Percentiles rank a stretch among this genome's conserved stretches.
Conservation (phyloP, 2,113 vertebrate species). For the Madoqua kirkii region DNA sequence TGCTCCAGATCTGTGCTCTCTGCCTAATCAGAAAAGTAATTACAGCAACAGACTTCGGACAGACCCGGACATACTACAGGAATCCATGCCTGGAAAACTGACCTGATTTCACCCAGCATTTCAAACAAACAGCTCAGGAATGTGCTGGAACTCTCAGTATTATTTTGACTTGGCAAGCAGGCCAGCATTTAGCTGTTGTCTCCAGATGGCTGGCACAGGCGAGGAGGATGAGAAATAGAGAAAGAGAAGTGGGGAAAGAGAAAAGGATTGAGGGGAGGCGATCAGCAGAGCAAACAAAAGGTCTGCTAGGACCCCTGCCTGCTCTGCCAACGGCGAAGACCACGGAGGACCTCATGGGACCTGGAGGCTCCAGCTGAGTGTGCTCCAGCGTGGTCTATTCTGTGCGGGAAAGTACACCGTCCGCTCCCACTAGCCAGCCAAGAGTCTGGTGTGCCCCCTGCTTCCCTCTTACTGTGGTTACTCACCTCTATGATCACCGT, state of each 20-base stretch:
- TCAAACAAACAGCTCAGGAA: background rate
- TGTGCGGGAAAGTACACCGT: fast-evolving
- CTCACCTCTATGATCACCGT: background rate
- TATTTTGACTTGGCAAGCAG: background rate
- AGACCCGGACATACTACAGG: background rate
- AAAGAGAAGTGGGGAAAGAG: background rate
- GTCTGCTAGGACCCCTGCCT: background rate
- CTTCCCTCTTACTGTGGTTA: background rate
- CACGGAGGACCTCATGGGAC: background rate
- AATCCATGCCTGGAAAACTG: background rate
- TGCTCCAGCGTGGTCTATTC: background rate
- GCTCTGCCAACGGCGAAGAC: fast-evolving
- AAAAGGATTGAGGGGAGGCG: fast-evolving
- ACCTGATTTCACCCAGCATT: background rate
- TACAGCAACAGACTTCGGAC: background rate
- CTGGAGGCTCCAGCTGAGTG: background rate
- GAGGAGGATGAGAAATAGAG: background rate
- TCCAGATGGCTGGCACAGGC: background rate
- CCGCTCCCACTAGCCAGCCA: background rate
- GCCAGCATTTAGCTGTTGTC: background rate
- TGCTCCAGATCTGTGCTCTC: background rate
- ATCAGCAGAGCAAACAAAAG: background rate
- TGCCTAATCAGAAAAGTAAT: background rate
- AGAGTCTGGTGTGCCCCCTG: background rate
- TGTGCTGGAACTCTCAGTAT: background rate